Evolutionary conservation across 2,888 invertebrate genomes (phyloP).

Genomic region (Nemapogon koenigi): DNA sequence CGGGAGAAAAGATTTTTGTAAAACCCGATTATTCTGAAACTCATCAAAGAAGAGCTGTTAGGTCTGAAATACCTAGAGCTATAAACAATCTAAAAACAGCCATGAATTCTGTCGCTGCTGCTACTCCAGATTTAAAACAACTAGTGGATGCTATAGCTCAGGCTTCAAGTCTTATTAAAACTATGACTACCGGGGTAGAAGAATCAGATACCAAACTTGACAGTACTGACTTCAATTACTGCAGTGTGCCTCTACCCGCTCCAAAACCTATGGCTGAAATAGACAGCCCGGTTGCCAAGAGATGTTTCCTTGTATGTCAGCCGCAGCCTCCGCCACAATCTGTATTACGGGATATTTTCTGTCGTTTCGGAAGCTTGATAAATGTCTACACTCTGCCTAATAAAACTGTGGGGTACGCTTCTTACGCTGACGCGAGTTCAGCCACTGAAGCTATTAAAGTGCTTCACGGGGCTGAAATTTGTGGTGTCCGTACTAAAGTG

Average conservation of each 20-base stretch:
- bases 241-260: constrained; percentile 76
- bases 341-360: constrained; percentile 86
- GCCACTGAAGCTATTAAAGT: constrained; percentile 74
- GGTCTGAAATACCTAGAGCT: constrained; percentile 27
- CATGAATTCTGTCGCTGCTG: constrained; percentile 27
- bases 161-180: constrained; percentile 76
- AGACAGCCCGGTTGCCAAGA: constrained; percentile 70
- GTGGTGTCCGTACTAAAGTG: constrained; percentile 86
- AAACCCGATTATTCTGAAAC: constrained; percentile 61
- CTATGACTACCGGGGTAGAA: constrained; percentile 51
- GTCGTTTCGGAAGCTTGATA: constrained; percentile 88
- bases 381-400: constrained; percentile 89
- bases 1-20: constrained; percentile 81
- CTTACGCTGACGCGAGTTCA: constrained; percentile 77
- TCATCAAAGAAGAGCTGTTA: constrained; percentile 3
- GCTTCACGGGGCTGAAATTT: constrained; percentile 87
- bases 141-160: constrained; percentile 79
- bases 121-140: constrained; percentile 66
- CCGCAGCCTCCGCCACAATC: constrained; percentile 76
- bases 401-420: constrained; percentile 92
- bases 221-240: constrained; percentile 51
- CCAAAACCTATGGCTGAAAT: constrained; percentile 72
- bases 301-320: constrained; percentile 71
- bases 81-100: constrained; percentile 35
- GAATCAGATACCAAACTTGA: constrained; percentile 27